Evolutionary conservation across 2,888 invertebrate genomes (phyloP), one percentile per base, ranked within the genome.

Genomic region (Agonum fuliginosum): DNA sequence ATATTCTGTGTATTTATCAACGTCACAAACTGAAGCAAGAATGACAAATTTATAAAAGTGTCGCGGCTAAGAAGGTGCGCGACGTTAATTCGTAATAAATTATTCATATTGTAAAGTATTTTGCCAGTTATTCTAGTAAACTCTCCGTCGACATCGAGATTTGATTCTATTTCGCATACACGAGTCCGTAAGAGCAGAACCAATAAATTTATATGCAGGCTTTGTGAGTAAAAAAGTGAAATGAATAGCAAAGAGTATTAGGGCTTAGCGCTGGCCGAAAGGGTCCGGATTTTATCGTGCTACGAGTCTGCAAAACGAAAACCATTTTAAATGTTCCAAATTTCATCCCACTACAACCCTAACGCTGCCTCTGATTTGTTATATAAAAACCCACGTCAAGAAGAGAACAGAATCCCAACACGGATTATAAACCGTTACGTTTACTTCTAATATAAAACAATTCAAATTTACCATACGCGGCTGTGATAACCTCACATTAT

Each of bases 191-290:
- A 62, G 58, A 62, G 58, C 14, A 30, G 30, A 62, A 62, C 58
- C 58, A 62, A 62, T 62, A 62, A 62, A 62, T 62, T 62, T 62
- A 62, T 62, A 62, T 62, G 58, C 58, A 62, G 58, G 58, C 30
- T 62, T 62, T 62, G 58, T 62, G 58, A 62, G 58, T 62, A 62
- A 62, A 62, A 62, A 62, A 62, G 58, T 62, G 58, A 62, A 62
- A 62, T 62, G 58, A 62, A 62, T 62, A 62, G 58, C 58, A 62
- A 62, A 62, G 58, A 62, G 58, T 62, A 62, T 62, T 62, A 62
- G 58, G 58, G 58, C 58, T 62, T 62, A 62, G 58, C 58, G 27
- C 30, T 62, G 58, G 58, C 10, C 58, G 58, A 62, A 54, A 62
- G 58, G 58, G 58, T 62, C 58, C 14, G 58, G 58, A 24, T 54